Evolutionary conservation across 1,140 invertebrate genomes (phyloP), one percentile per base, ranked within the genome.

Genomic region (Apis florea): DNA sequence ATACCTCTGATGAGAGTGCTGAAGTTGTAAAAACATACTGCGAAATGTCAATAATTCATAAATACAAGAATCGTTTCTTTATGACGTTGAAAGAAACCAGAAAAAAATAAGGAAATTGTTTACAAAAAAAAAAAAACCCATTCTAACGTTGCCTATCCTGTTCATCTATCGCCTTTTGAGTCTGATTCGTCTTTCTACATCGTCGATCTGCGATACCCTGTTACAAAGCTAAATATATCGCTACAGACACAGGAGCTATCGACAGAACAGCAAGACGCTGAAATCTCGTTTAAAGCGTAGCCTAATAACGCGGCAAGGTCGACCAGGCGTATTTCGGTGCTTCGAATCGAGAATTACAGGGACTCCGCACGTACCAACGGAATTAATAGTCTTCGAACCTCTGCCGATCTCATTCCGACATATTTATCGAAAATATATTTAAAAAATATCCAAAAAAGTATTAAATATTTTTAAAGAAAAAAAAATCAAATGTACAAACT

Each of bases 231-330:
- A 87, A 87, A 87, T 87, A 87, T 87, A 87, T 87, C 85, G 79
- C 54, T 63, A 78, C 85, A 61, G 78, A 84, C 69, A 84, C 77
- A 53, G 31, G 26, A 31, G 66, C 82, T 86, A 87, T 87, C 84
- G 85, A 86, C 85, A 70, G 84, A 87, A 72, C 73, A 15, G 63
- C 71, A 59, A 86, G 72, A 76, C 56, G 64, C 67, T 80, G 68
- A 78, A 86, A 78, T 86, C 58, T 64, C 64, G 82, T 79, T 87
- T 81, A 86, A 86, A 87, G 70, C 59, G 77, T 72, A 86, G 40
- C 76, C 84, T 79, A 87, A 87, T 85, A 85, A 87, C 81, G 53
- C 67, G 76, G 24, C 86, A 84, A 87, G 86, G 85, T 86, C 85
- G 56, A 54, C 70, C 70, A 51, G 47, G 49, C 53, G 63, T 87